Base-by-base conservation (phyloP, 2,888 invertebrate genomes). In the Drosophila picticornis region DNA sequence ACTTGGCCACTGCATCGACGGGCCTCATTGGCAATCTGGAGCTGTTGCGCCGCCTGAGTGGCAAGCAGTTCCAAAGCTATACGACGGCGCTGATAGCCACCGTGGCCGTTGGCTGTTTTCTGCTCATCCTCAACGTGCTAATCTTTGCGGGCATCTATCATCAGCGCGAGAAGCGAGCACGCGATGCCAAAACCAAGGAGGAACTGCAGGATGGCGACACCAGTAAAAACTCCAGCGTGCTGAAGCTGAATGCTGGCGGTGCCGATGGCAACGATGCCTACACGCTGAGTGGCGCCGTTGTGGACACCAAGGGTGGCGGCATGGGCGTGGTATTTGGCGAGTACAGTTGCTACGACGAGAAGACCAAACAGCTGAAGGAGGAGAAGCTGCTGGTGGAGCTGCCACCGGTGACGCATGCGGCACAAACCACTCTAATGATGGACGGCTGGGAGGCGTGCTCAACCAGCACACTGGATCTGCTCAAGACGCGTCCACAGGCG, bases 101-200 rank as follows among this genome's bases (percentile, higher is more conserved):
- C 0, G 97, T 97, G 75, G 97, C 96, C 1, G 97, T 97, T 11
- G 97, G 97, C 1, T 97, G 97, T 88, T 97, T 97, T 81, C 94
- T 97, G 10, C 94, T 97, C 11, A 94, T 97, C 34, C 94, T 97
- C 32, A 97, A 97, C 91, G 96, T 97, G 16, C 94, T 97, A 31
- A 98, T 98, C 82, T 98, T 98, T 89, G 97, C 97, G 52, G 97
- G 97, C 2, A 97, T 97, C 74, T 97, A 97, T 91, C 97, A 97
- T 89, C 97, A 97, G 92, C 95, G 97, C 1, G 97, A 97, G 83
- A 89, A 94, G 84, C 91, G 94, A 59, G 94, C 95, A 77, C 94
- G 94, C 57, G 95, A 96, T 74, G 95, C 96, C 61, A 96, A 96
- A 88, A 96, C 95, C 67, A 97, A 97, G 90, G 96, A 97, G 83